Base-by-base conservation (phyloP, 2,113 vertebrate genomes). In the Riparia riparia region DNA sequence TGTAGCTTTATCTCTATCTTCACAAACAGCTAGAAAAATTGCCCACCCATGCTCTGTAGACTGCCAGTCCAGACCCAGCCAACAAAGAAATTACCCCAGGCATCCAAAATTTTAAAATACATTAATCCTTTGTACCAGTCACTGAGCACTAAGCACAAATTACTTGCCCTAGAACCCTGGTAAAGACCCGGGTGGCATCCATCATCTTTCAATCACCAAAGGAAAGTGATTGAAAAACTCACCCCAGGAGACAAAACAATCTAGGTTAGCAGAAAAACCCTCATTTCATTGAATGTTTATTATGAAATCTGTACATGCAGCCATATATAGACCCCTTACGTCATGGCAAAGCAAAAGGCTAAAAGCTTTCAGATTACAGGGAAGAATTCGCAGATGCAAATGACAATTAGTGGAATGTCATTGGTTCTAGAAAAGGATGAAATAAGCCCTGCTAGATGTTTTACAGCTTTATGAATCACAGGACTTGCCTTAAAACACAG, bases 1-100 rank as follows among this genome's bases (percentile, higher is more conserved):
- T 95, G 87, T 39, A 95, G 80, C 49, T 95, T 95, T 95, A 96
- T 95, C 94, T 94, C 74, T 61, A 94, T 96, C 94, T 94, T 65
- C 84, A 87, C 87, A 90, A 85, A 69, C 91, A 84, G 81, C 37
- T 53, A 74, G 72, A 82, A 94, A 92, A 91, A 79, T 34, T 74
- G 91, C 91, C 90, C 93, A 95, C 86, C 93, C 94, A 31, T 81
- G 51, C 15, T 61, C 26, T 82, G 32, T 70, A 54, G 82, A 86
- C 25, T 66, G 73, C 51, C 66, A 93, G 37, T 54, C 45, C 82
- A 53, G 79, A 66, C 17, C 21, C 53, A 88, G 78, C 58, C 66
- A 93, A 72, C 25, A 76, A 81, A 70, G 4, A 3, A 82, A 89
- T 71, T 57, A 91, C 20, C 58, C 66, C 57, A 32, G 82, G 53